Evolutionary conservation across 1,140 invertebrate species (phyloP).

Genomic region (Anadara kagoshimensis): DNA sequence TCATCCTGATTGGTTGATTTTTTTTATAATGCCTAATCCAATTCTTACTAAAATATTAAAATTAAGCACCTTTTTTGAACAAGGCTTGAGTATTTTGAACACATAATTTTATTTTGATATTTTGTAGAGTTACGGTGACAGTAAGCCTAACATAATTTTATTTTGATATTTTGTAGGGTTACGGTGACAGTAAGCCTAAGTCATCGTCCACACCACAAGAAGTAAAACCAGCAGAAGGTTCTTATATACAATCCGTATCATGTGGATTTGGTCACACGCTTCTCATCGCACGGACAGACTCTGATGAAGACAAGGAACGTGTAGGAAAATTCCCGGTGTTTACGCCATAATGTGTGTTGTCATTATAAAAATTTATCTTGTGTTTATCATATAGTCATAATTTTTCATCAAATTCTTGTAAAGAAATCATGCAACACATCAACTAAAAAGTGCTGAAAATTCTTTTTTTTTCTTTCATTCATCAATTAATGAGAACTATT

Average conservation of each 20-base stretch:
- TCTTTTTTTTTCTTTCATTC: too few species aligned
- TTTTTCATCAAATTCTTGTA: background rate
- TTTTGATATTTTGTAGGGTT: slow-evolving; percentile 78
- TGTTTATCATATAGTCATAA: background rate
- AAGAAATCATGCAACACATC: too few species aligned
- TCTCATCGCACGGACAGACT: slow-evolving; percentile 81
- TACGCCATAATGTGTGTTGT: slow-evolving; percentile 38
- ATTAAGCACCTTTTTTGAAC: too few species aligned
- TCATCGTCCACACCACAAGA: slow-evolving; percentile 92
- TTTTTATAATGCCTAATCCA: too few species aligned
- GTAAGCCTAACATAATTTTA: slow-evolving; percentile 77
- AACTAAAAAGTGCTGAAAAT: too few species aligned
- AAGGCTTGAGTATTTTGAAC: too few species aligned
- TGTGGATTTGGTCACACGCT: slow-evolving; percentile 91
- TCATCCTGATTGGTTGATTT: too few species aligned
- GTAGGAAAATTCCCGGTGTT: slow-evolving; percentile 79
- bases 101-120: slow-evolving; percentile 11
- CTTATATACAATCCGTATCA: slow-evolving; percentile 86
- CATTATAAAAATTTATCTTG: background rate
- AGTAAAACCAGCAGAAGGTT: slow-evolving; percentile 86
- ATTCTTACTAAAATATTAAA: too few species aligned
- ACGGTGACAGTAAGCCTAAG: slow-evolving; percentile 88
- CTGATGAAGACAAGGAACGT: slow-evolving; percentile 80
- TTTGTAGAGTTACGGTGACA: slow-evolving; percentile 87
- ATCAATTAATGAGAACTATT: too few species aligned